phyloP scores from a whole-genome alignment of 2,888 invertebrate genomes.

The Sisyra terminalis region DNA sequence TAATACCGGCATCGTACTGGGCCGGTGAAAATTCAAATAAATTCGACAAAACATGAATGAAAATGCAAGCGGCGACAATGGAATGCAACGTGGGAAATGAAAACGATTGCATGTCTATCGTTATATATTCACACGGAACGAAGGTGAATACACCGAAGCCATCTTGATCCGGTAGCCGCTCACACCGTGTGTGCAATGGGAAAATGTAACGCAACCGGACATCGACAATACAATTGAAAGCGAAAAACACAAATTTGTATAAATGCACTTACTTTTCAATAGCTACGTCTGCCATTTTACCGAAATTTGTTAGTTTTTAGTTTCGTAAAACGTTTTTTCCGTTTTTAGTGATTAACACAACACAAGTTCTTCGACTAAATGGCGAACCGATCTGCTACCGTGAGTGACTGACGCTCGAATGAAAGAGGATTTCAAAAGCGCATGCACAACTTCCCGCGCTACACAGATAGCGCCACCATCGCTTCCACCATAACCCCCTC shows the following conservation, averaged over 20 bases:
- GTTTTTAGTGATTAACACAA: too few species aligned
- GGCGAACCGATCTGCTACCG: conserved; percentile 7
- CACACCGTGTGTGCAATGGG: conserved; percentile 20
- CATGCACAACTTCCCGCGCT: conserved; percentile 12
- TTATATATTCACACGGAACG: background rate
- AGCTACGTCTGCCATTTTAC: conserved; percentile 44
- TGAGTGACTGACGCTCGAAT: conserved; percentile 13
- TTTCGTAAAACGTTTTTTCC: conserved; percentile 12
- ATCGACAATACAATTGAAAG: background rate
- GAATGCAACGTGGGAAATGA: too few species aligned
- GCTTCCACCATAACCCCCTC: background rate
- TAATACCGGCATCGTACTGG: background rate
- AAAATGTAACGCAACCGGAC: conserved; percentile 2
- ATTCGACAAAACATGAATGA: background rate
- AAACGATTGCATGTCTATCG: too few species aligned
- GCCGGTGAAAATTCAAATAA: background rate
- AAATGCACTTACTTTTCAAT: conserved; percentile 44
- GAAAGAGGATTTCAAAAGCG: conserved; percentile 11
- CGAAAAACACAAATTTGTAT: conserved; percentile 2
- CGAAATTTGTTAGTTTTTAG: conserved; percentile 15
- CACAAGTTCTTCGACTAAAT: too few species aligned
- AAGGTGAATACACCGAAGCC: conserved; percentile 22
- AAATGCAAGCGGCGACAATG: too few species aligned
- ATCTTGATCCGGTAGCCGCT: conserved; percentile 31
- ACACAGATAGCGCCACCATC: conserved; percentile 14